Evolutionary conservation across 2,797 vertebrate genomes (phyloP).

Genomic region (Microctenopoma stevenorrisi): DNA sequence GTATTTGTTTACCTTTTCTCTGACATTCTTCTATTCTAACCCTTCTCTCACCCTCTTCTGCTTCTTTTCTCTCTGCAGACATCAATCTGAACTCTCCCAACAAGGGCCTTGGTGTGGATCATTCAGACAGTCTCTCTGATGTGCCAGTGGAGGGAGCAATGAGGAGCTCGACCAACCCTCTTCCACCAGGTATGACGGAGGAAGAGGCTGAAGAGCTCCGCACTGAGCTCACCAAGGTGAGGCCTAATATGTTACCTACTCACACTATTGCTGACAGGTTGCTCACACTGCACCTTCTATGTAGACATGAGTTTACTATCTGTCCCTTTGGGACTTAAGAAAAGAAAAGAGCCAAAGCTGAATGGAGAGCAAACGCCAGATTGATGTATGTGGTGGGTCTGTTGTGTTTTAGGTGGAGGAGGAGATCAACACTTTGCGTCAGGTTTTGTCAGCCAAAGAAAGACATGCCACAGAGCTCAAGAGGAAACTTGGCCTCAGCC

Average conservation of each 20-base stretch:
- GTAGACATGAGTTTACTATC: no score
- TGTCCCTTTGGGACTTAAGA: background rate
- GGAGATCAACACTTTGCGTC: constrained; percentile 94
- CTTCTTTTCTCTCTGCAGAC: constrained; percentile 77
- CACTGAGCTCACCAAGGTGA: constrained; percentile 89
- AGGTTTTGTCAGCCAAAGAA: constrained; percentile 97
- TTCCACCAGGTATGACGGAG: constrained; percentile 87
- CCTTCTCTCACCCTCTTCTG: background rate
- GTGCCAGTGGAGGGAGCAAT: constrained; percentile 84
- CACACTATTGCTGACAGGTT: background rate
- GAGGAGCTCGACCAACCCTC: constrained; percentile 61
- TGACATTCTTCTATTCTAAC: background rate
- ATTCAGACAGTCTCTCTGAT: constrained; percentile 84
- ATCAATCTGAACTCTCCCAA: constrained; percentile 99
- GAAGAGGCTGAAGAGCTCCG: constrained; percentile 92
- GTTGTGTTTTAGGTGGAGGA: constrained; percentile 90
- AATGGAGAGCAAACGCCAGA: background rate
- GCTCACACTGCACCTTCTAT: no score
- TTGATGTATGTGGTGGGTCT: background rate
- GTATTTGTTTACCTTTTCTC: background rate
- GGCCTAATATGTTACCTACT: background rate
- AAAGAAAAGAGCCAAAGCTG: background rate
- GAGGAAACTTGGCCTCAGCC: constrained; percentile 92
- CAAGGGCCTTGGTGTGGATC: constrained; percentile 87
- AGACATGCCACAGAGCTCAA: constrained; percentile 91